phyloP scores from a whole-genome alignment of 2,113 vertebrate species.

The Pardalotus punctatus region DNA sequence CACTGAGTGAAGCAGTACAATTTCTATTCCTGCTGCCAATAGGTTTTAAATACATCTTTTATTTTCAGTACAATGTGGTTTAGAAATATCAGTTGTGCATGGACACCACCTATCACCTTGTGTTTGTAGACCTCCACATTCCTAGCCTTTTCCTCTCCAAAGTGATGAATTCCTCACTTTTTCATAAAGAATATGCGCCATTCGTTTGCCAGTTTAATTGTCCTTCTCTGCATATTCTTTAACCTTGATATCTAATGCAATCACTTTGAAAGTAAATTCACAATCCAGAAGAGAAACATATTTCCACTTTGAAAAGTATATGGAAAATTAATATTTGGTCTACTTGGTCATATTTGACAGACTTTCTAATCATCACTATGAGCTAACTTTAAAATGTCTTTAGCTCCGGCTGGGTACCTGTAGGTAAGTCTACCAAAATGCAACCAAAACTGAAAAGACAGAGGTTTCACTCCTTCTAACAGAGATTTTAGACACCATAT shows the following conservation, averaged over 20 bases:
- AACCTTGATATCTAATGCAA: neutral
- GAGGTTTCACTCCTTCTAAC: neutral
- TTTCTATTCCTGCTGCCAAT: fast-evolving
- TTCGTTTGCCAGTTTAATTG: neutral
- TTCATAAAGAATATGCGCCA: neutral
- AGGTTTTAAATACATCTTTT: neutral
- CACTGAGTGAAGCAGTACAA: neutral
- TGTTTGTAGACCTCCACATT: neutral
- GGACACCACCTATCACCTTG: neutral
- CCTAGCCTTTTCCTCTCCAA: neutral
- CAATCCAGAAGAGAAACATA: neutral
- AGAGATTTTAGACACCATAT: neutral
- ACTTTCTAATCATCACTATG: neutral
- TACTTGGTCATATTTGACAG: neutral
- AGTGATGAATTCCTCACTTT: neutral
- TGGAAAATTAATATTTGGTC: neutral
- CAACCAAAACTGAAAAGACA: neutral
- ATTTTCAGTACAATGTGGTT: neutral
- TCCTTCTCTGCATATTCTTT: neutral
- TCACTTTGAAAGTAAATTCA: neutral
- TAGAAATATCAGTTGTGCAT: neutral
- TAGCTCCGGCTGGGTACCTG: neutral
- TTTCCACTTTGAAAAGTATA: neutral
- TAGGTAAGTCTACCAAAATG: neutral
- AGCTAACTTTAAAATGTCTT: neutral